A percentile compares a stretch with the other conserved stretches of the same genome.
Evolutionary conservation across 2,888 invertebrate species (phyloP).

Genomic region (Nemoura dubitans): DNA sequence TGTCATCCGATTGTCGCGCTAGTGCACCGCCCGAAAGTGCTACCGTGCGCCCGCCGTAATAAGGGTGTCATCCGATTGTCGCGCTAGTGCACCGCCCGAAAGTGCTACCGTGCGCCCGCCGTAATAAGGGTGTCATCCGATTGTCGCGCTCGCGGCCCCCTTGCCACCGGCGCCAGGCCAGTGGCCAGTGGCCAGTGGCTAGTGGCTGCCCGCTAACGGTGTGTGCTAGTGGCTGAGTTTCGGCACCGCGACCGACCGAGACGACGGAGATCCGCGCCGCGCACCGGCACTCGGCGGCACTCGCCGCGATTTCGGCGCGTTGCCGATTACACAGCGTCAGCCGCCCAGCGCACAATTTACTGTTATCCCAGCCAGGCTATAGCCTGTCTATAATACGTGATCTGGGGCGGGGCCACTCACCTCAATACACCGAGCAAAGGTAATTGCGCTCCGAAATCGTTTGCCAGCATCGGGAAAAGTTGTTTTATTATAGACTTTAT

Average conservation of each 20-base stretch:
- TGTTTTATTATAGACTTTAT: slow-evolving; percentile 27
- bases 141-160: neutral
- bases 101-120: neutral
- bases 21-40: no score
- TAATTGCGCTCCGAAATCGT: slow-evolving; percentile 33
- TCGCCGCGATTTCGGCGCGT: neutral
- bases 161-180: neutral
- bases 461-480: slow-evolving; percentile 35
- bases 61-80: neutral
- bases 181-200: neutral
- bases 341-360: neutral
- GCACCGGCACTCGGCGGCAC: neutral
- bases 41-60: neutral
- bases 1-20: no score
- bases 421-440: slow-evolving; percentile 37
- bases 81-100: no score
- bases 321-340: slow-evolving; percentile 18
- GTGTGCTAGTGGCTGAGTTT: slow-evolving; percentile 1
- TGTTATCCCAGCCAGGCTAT: neutral
- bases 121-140: neutral
- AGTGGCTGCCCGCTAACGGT: neutral
- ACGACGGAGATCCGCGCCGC: neutral
- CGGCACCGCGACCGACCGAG: neutral
- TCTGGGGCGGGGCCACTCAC: slow-evolving; percentile 38
- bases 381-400: slow-evolving; percentile 30